Evolutionary conservation across 2,888 invertebrate genomes (phyloP), one percentile per base, ranked within the genome.

Genomic region (Rutpela maculata): DNA sequence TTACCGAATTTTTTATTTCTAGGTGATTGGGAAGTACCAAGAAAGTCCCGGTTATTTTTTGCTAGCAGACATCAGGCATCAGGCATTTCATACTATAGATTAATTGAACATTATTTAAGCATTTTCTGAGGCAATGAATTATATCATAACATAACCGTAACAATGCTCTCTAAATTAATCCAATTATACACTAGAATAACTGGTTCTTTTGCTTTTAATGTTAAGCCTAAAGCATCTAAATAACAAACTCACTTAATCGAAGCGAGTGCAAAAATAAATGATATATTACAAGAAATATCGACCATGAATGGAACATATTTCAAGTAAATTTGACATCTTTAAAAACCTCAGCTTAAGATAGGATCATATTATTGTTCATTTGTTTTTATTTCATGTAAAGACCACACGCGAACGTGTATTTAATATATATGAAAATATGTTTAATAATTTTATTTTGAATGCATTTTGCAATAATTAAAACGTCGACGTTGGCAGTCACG

Each of bases 251-350:
- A 75, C 68, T 75, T 77, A 70, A 78, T 78, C 78, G 78, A 80
- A 75, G 66, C 63, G 57, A 73, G 26, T 63, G 78, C 78, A 80
- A 80, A 81, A 80, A 79, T 80, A 78, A 80, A 78, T 80, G 80
- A 81, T 80, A 71, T 79, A 82, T 79, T 73, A 56, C 72, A 74
- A 73, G 78, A 76, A 78, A 78, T 75, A 82, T 79, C 70, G 77
- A 38, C 70, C 71, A 56, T 80, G 80, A 80, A 81, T 81, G 78
- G 80, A 79, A 79, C 82, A 81, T 83, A 83, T 80, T 78, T 83
- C 81, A 83, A 80, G 69, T 81, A 75, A 76, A 81, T 82, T 78
- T 81, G 82, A 82, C 82, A 69, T 76, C 62, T 76, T 76, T 73
- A 78, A 81, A 77, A 76, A 79, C 55, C 43, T 38, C 63, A 18